Evolutionary conservation across 1,140 invertebrate genomes (phyloP).

Genomic region (Sycophaga agraensis): DNA sequence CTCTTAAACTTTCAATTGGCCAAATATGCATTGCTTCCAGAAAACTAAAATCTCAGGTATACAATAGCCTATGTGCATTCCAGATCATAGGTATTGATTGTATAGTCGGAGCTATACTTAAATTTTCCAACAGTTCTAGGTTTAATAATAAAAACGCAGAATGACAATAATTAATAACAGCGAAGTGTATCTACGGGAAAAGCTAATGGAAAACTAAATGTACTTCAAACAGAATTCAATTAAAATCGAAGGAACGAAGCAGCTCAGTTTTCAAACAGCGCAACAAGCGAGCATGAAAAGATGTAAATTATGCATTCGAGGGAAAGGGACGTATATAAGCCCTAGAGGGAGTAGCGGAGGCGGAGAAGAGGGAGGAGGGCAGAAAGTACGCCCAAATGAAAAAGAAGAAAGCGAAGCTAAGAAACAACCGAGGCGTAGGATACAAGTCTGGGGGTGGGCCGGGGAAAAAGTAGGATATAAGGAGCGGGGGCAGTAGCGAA

Average conservation of each 20-base stretch:
- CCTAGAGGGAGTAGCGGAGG: not conserved
- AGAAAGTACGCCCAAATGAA: not conserved
- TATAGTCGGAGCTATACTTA: no score
- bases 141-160: no score
- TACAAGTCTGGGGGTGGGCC: no score
- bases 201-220: no score
- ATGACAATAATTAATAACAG: no score
- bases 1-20: no score
- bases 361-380: not conserved
- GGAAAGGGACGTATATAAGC: not conserved
- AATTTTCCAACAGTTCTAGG: no score
- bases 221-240: not conserved
- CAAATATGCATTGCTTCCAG: no score
- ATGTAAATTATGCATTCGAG: constrained; percentile 8
- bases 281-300: not conserved
- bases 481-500: constrained; percentile 1
- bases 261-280: not conserved
- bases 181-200: no score
- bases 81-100: no score
- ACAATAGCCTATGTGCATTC: no score
- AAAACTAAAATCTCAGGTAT: no score
- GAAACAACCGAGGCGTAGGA: not conserved
- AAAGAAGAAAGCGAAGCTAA: not conserved
- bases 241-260: not conserved
- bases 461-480: constrained; percentile 5